Percentiles rank a stretch among this genome's conserved stretches.
phyloP scores from a whole-genome alignment of 2,113 vertebrate genomes.

The Sitta europaea region DNA sequence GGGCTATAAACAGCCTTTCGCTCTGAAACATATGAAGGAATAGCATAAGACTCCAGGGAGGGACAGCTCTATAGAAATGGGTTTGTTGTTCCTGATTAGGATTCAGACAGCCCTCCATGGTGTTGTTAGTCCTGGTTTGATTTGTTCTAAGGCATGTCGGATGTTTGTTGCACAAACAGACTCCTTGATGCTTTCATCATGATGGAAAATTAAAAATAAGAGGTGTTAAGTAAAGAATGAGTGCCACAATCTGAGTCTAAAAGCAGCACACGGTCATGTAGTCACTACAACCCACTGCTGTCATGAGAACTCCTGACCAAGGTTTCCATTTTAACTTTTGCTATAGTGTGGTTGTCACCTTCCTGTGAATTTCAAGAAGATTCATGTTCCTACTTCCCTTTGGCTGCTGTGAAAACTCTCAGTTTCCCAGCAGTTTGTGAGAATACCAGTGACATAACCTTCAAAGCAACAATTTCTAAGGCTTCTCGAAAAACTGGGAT shows the following conservation, averaged over 20 bases:
- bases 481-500: neutral
- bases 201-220: neutral
- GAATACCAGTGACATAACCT: neutral
- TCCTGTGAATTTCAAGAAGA: neutral
- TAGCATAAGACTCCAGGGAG: neutral
- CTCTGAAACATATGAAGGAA: neutral
- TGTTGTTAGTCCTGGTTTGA: neutral
- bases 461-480: neutral
- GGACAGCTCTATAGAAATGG: neutral
- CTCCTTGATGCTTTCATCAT: neutral
- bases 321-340: neutral
- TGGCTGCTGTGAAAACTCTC: neutral
- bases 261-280: neutral
- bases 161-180: neutral
- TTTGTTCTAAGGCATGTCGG: neutral
- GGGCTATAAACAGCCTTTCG: conserved; percentile 42
- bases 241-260: neutral
- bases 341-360: neutral
- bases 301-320: neutral
- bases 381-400: neutral
- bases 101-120: neutral
- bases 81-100: neutral
- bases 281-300: neutral
- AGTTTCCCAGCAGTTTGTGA: neutral
- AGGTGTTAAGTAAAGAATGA: neutral